Percentiles rank a stretch among this genome's conserved stretches.
These are phyloP conservation scores for Habropoda laboriosa DNA, from an alignment of 1,140 invertebrate genomes.

Conservation along the genomic window DNA sequence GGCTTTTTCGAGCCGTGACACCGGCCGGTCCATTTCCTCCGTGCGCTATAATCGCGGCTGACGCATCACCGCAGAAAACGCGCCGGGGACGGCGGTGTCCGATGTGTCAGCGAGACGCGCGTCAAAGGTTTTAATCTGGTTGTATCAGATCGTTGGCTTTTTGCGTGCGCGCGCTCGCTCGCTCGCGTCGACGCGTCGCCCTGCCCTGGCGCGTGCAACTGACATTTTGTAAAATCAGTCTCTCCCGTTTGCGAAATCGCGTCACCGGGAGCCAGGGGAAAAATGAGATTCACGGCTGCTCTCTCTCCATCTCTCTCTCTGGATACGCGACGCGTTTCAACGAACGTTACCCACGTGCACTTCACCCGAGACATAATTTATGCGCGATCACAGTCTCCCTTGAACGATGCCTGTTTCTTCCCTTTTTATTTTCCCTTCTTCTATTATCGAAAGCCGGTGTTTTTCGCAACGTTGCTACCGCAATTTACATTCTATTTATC, in stretches of 20 bases:
- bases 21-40: not conserved
- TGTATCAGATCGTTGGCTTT: conserved; percentile 58
- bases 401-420: not conserved
- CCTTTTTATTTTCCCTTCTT: not conserved
- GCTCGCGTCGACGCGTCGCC: conserved; percentile 20
- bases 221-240: conserved; percentile 49
- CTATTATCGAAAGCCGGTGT: conserved; percentile 10
- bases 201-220: conserved; percentile 19
- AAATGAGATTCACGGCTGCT: not conserved
- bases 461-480: not conserved
- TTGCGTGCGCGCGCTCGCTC: conserved; percentile 30
- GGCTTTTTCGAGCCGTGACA: not conserved
- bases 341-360: not conserved
- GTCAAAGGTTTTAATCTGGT: conserved; percentile 64
- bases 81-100: conserved; percentile 12
- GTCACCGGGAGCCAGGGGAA: not conserved
- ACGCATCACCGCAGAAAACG: conserved; percentile 39
- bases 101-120: conserved; percentile 55
- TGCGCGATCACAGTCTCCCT: conserved; percentile 22
- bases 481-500: not conserved
- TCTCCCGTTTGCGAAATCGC: conserved; percentile 34
- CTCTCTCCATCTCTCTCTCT: not conserved
- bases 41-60: conserved; percentile 35
- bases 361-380: conserved; percentile 21
- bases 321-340: not conserved